Conservation (phyloP, 2,888 invertebrate species). For the Perithous albicinctus region DNA sequence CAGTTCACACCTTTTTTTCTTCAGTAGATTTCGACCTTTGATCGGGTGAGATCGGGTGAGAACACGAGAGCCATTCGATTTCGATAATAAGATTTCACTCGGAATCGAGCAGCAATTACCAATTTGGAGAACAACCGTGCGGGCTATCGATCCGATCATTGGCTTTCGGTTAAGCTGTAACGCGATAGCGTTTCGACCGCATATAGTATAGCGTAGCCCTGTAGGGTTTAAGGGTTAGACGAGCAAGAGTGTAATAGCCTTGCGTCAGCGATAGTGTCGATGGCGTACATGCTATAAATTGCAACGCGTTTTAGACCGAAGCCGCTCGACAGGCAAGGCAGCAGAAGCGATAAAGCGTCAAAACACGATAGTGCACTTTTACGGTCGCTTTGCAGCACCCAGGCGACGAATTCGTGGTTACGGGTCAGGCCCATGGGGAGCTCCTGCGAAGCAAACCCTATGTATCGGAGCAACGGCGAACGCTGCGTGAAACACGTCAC, state of each 20-base stretch:
- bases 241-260: slow-evolving; percentile 30
- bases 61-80: neutral
- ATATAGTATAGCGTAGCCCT: neutral
- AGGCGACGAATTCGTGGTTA: slow-evolving; percentile 35
- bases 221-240: neutral
- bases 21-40: neutral
- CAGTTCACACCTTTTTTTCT: neutral
- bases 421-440: slow-evolving; percentile 41
- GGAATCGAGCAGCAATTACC: neutral
- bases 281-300: slow-evolving; percentile 65
- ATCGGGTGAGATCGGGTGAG: neutral
- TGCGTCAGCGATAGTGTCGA: slow-evolving; percentile 63
- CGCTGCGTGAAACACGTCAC: slow-evolving; percentile 21
- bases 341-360: slow-evolving; percentile 60
- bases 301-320: slow-evolving; percentile 40
- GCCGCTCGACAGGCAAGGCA: slow-evolving; percentile 6
- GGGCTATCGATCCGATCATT: slow-evolving; percentile 18
- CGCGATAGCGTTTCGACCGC: slow-evolving; percentile 2
- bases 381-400: slow-evolving; percentile 29
- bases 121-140: slow-evolving; percentile 10
- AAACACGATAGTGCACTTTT: slow-evolving; percentile 62
- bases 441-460: neutral
- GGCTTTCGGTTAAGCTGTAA: slow-evolving; percentile 44
- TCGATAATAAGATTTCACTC: slow-evolving; percentile 21
- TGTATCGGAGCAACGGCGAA: neutral